Evolutionary conservation across 2,888 invertebrate genomes (phyloP), one percentile per base, ranked within the genome.

Genomic region (Napeogenes inachia): DNA sequence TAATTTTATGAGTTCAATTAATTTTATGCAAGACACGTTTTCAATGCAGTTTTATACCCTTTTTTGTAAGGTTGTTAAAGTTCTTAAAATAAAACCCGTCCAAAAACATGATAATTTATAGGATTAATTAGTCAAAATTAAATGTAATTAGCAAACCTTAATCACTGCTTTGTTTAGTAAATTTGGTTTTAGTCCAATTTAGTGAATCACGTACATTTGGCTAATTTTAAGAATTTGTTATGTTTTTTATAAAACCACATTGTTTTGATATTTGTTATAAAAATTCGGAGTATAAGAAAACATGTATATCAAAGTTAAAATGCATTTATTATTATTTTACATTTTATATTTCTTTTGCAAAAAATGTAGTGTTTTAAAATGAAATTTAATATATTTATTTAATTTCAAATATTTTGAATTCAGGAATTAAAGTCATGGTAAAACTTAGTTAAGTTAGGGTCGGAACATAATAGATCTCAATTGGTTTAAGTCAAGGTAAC

Each of bases 101-200:
- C 50, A 30, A 50, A 50, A 50, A 64, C 63, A 60, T 55, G 67
- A 67, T 69, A 72, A 75, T 73, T 72, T 73, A 73, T 73, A 66
- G 63, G 68, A 62, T 65, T 76, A 75, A 77, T 77, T 75, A 75
- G 70, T 72, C 60, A 64, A 60, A 71, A 71, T 73, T 72, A 68
- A 68, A 59, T 66, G 62, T 70, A 70, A 73, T 72, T 72, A 70
- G 67, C 61, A 12, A 53, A 69, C 60, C 65, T 68, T 69, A 65
- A 70, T 57, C 66, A 13, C 61, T 60, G 55, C 59, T 65, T 59
- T 62, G 59, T 59, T 66, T 65, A 63, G 57, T 62, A 53, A 62
- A 63, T 62, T 56, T 38, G 47, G 55, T 69, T 71, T 68, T 68
- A 67, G 59, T 53, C n/a, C 45, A 13, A 53, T 61, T 64, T 56